Conservation (phyloP, 2,113 vertebrate species). For the Benitochromis conjunctus region DNA sequence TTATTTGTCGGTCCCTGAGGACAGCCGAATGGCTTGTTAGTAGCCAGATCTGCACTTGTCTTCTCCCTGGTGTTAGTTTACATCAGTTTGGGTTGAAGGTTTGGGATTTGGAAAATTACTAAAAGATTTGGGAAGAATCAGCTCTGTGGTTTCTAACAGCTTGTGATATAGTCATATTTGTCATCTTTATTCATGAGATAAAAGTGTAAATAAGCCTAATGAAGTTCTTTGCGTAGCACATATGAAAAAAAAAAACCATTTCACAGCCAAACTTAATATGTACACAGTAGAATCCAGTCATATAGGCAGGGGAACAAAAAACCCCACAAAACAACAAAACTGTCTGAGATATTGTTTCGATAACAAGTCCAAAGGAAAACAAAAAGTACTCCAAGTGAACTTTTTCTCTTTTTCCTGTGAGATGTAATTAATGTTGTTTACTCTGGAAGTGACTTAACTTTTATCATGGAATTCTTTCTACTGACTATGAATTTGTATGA, state of each 20-base stretch:
- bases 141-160: background rate
- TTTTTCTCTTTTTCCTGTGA: background rate
- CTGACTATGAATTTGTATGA: background rate
- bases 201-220: background rate
- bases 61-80: background rate
- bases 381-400: background rate
- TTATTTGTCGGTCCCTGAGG: background rate
- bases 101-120: background rate
- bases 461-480: background rate
- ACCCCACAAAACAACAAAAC: background rate
- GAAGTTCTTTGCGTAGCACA: background rate
- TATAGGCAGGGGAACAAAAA: background rate
- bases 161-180: too few relatives aligned
- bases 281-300: background rate
- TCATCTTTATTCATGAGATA: background rate
- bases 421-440: constrained; percentile 12
- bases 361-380: background rate
- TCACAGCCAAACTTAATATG: background rate
- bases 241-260: background rate
- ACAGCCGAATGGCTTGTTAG: background rate
- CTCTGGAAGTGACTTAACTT: background rate
- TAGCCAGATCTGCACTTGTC: background rate
- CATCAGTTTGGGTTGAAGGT: background rate
- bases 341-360: background rate
- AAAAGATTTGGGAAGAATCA: background rate